Conservation (phyloP, 2,888 invertebrate species). For the Tyria jacobaeae region DNA sequence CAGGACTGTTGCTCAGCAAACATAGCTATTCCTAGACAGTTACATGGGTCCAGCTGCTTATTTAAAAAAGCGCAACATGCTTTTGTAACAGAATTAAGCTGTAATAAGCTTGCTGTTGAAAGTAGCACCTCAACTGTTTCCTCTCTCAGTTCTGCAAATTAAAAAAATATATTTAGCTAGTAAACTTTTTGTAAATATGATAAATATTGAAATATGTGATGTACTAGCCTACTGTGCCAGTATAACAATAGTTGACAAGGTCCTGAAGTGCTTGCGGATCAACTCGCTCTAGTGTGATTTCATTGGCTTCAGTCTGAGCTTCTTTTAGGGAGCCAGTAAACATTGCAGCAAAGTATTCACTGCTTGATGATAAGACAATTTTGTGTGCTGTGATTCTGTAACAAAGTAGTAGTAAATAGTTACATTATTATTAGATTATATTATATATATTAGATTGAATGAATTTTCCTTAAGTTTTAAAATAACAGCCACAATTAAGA, state of each 20-base stretch:
- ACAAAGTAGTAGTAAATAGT: neutral
- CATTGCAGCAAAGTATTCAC: conserved; percentile 98
- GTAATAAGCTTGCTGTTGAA: conserved; percentile 95
- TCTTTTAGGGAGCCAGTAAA: conserved; percentile 96
- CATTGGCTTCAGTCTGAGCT: conserved; percentile 89
- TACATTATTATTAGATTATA: too few species aligned
- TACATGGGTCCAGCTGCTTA: conserved; percentile 96
- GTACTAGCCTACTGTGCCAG: conserved; percentile 88
- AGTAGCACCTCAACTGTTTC: conserved; percentile 96
- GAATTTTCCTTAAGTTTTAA: neutral
- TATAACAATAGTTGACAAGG: conserved; percentile 96
- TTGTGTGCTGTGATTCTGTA: conserved; percentile 93
- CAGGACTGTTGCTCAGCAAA: conserved; percentile 98
- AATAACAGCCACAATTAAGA: neutral
- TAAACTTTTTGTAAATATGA: conserved; percentile 21
- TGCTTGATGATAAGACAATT: conserved; percentile 95
- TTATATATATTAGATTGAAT: too few species aligned
- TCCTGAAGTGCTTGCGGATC: conserved; percentile 94
- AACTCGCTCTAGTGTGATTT: conserved; percentile 94
- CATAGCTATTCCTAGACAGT: conserved; percentile 96
- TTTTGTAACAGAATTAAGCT: conserved; percentile 94
- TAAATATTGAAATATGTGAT: conserved; percentile 16
- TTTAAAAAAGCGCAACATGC: conserved; percentile 96
- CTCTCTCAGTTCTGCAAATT: conserved; percentile 91
- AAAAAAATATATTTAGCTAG: conserved; percentile 22